Percentiles rank a stretch among this genome's conserved stretches.
These are phyloP conservation scores for Pteropus rufus DNA, from an alignment of 2,797 vertebrate species.

Conservation along the genomic window DNA sequence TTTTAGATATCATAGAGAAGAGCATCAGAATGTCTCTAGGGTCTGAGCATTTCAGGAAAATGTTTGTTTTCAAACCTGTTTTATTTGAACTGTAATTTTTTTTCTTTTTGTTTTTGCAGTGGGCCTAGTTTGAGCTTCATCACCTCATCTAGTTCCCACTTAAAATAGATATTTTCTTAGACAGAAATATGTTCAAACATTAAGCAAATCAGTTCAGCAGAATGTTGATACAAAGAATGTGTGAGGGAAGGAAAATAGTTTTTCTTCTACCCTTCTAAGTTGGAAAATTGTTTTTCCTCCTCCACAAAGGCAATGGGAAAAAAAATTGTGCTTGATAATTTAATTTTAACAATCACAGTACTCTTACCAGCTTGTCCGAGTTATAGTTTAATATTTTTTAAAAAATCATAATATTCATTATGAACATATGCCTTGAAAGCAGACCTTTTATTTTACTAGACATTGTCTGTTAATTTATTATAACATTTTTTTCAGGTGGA, in stretches of 20 bases:
- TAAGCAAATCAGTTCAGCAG: background rate
- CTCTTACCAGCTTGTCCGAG: background rate
- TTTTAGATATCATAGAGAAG: background rate
- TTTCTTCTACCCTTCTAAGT: background rate
- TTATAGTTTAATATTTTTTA: background rate
- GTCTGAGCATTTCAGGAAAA: constrained; percentile 14
- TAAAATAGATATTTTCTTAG: background rate
- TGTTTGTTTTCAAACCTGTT: background rate
- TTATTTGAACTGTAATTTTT: background rate
- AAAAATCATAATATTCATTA: background rate
- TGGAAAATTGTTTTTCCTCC: background rate
- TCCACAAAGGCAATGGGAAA: background rate
- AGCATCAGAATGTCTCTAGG: background rate
- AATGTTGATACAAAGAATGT: background rate
- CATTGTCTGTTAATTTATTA: background rate
- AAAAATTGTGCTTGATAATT: background rate
- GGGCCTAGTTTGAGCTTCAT: background rate
- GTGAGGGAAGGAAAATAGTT: background rate
- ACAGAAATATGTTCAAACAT: constrained; percentile 19
- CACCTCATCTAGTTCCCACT: background rate
- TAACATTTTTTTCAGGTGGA: background rate
- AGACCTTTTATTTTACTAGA: background rate
- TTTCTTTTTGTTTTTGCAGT: background rate
- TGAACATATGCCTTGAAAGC: background rate
- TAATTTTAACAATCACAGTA: background rate